Evolutionary conservation across 1,140 invertebrate species (phyloP), one percentile per base, ranked within the genome.

Genomic region (Cyclargus thomasi): DNA sequence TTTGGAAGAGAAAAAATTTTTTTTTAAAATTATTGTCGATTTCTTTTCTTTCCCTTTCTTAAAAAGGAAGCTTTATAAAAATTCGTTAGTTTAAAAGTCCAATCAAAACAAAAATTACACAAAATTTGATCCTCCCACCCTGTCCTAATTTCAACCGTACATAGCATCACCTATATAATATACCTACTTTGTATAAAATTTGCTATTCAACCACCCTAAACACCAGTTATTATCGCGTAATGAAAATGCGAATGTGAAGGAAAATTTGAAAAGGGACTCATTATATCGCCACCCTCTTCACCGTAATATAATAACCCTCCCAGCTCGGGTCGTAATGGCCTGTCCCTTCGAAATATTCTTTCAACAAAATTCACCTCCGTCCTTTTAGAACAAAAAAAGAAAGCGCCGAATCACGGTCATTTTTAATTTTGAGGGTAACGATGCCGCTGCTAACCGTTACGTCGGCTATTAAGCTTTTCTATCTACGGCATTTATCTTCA

Each of bases 361-460:
- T 86, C 81, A 88, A 82, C 80, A 80, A 80, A 79, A 81, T 79
- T 78, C 74, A 79, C 74, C 77, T 74, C 70, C 77, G 74, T 80
- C 81, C 83, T 80, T 81, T 86, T 68, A 62, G 70, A 78, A 78
- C 75, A 89, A 89, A 88, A n/a, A 89, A 90, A 83, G 86, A 90
- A 88, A 86, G 74, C 77, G 86, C 85, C 74, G 76, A 77, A 80
- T 90, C 85, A 90, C 84, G 81, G 78, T 82, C 84, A 76, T 85
- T 88, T 89, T 88, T 90, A 88, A 90, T 88, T 90, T 87, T 77
- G 76, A 73, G 75, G 80, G 78, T 85, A 88, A 87, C 84, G 85
- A 87, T 80, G 80, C 76, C 74, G 84, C 86, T 83, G 79, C 75
- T 76, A 83, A 77, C 74, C 77, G 82, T 83, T 81, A 67, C 78